These are phyloP conservation scores for Drosophila tani DNA, from an alignment of 1,140 invertebrate species.

Conservation along the genomic window DNA sequence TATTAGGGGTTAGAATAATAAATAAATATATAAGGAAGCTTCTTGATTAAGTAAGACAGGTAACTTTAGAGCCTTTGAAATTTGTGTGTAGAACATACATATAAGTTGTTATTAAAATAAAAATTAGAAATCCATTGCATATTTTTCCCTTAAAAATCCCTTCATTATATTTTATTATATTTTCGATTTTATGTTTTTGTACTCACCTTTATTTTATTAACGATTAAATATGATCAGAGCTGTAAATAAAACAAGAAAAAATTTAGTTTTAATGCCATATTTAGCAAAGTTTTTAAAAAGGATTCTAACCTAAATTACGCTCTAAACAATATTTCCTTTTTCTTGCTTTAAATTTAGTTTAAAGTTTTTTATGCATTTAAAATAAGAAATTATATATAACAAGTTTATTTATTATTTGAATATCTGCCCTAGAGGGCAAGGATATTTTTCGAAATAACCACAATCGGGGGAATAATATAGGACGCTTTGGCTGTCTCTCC, in stretches of 20 bases:
- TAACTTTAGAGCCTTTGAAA: too few species aligned
- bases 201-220: constrained; percentile 15
- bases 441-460: background rate
- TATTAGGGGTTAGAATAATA: too few species aligned
- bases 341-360: too few species aligned
- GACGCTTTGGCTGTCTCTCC: background rate
- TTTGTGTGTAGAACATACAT: too few species aligned
- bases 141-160: background rate
- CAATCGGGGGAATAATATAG: background rate
- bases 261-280: background rate
- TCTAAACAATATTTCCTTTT: too few species aligned
- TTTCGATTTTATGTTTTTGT: background rate
- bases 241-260: constrained; percentile 5
- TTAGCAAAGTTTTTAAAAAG: background rate
- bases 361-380: background rate
- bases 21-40: too few species aligned
- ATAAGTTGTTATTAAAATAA: too few species aligned
- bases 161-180: background rate
- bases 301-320: too few species aligned
- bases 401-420: too few species aligned
- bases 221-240: background rate
- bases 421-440: too few species aligned
- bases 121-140: background rate
- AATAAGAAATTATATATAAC: too few species aligned
- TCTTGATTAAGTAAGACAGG: too few species aligned